phyloP scores from a whole-genome alignment of 30 jellyfish, hydroid and myxozoan species.

The Aurelia sp. region DNA sequence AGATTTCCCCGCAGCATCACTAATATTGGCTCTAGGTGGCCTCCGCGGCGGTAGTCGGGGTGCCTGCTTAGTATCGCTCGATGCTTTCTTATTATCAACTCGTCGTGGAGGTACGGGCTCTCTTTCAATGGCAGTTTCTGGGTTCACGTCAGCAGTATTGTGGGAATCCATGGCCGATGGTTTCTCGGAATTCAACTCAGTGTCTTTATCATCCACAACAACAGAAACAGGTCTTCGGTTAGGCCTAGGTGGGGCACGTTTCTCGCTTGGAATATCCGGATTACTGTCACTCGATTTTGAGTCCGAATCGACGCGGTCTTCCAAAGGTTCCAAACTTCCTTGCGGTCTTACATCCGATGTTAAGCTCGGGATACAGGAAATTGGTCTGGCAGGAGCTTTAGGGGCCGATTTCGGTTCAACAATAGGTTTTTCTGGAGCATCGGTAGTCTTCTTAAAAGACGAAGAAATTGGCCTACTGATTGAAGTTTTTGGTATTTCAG shows the following conservation, averaged over 20 bases:
- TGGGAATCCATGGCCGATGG: no score
- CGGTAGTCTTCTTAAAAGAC: neutral
- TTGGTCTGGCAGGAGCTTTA: slow-evolving; percentile 39
- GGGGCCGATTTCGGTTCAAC: slow-evolving; percentile 19
- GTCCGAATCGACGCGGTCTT: neutral
- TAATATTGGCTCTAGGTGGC: neutral
- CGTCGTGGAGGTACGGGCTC: no score
- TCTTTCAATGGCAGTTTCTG: no score
- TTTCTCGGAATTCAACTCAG: no score
- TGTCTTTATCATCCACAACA: neutral
- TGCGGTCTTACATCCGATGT: slow-evolving; percentile 10
- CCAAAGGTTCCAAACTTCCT: neutral
- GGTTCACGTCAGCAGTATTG: no score
- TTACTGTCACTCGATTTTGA: neutral
- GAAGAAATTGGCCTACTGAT: neutral
- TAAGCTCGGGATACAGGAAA: slow-evolving; percentile 4
- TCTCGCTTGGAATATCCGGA: neutral
- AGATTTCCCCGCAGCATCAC: neutral
- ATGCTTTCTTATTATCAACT: no score
- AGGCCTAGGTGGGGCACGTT: slow-evolving; percentile 51
- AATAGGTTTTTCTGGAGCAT: neutral
- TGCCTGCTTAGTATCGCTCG: neutral
- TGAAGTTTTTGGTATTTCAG: neutral
- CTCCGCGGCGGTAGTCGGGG: neutral
- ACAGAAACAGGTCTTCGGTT: slow-evolving; percentile 29